Percentiles rank a stretch among this genome's conserved stretches.
phyloP scores from a whole-genome alignment of 2,113 vertebrate species.

The Chrysochloris asiatica region DNA sequence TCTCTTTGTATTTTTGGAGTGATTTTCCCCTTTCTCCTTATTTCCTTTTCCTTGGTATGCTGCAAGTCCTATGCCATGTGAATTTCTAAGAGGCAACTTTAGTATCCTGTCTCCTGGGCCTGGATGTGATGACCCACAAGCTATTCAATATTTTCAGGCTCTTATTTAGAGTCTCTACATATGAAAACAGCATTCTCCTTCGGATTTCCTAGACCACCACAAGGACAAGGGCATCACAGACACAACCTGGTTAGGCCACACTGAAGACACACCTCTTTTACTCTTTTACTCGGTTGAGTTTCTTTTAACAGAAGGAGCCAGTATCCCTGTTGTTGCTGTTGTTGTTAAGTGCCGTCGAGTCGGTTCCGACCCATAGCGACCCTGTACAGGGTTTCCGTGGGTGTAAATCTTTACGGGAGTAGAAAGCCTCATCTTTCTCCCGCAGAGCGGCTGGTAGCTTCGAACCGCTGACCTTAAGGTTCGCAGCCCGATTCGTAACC shows the following conservation, averaged over 20 bases:
- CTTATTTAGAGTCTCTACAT: not conserved
- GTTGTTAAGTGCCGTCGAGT: too few relatives aligned
- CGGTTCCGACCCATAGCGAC: too few relatives aligned
- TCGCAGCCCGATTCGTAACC: too few relatives aligned
- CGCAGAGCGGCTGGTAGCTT: too few relatives aligned
- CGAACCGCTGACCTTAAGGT: too few relatives aligned
- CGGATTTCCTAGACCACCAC: not conserved
- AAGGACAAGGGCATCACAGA: slow-evolving; percentile 17
- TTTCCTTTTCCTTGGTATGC: slow-evolving; percentile 23
- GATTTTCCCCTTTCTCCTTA: not conserved
- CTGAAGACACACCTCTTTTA: not conserved
- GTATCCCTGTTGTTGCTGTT: too few relatives aligned
- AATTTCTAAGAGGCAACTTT: slow-evolving; percentile 8
- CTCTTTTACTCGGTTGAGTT: not conserved
- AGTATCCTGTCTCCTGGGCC: slow-evolving; percentile 26
- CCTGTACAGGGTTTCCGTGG: too few relatives aligned
- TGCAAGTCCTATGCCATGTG: not conserved
- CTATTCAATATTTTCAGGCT: not conserved
- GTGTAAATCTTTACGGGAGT: too few relatives aligned
- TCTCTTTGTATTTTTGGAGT: slow-evolving; percentile 67
- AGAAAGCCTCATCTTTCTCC: too few relatives aligned
- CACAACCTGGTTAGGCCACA: slow-evolving; percentile 7
- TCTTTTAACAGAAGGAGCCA: not conserved
- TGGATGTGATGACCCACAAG: not conserved
- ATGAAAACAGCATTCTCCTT: slow-evolving; percentile 48